Conservation (phyloP, 2,113 vertebrate species). For the Brachyhypopomus gauderio region DNA sequence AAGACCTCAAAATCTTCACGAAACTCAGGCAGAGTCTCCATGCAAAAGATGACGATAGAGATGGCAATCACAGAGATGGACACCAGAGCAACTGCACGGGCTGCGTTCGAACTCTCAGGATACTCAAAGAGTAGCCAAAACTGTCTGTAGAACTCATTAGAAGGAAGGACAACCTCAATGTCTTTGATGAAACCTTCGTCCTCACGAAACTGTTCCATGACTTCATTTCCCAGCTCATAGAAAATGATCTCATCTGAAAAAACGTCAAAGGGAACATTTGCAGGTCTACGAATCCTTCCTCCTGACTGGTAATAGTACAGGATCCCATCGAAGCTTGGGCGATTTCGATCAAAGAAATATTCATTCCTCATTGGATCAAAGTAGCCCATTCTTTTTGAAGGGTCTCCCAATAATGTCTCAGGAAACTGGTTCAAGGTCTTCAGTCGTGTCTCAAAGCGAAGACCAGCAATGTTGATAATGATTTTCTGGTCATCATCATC, state of each 20-base stretch:
- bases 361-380: slow-evolving; percentile 99
- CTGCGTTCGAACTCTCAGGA: slow-evolving; percentile 92
- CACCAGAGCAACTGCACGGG: slow-evolving; percentile 88
- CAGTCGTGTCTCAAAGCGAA: slow-evolving; percentile 91
- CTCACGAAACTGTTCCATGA: slow-evolving; percentile 94
- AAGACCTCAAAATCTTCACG: slow-evolving; percentile 80
- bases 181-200: slow-evolving; percentile 97
- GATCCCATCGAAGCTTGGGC: slow-evolving; percentile 96
- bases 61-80: slow-evolving; percentile 93
- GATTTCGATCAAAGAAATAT: slow-evolving; percentile 95
- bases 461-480: slow-evolving; percentile 93
- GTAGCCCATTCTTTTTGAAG: slow-evolving; percentile 87
- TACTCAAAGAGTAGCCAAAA: slow-evolving; percentile 98
- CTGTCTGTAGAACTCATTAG: slow-evolving; percentile 85
- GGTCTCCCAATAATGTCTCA: slow-evolving; percentile 89
- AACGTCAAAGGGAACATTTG: slow-evolving; percentile 90
- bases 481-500: slow-evolving; percentile 90
- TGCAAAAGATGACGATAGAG: slow-evolving; percentile 95
- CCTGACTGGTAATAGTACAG: slow-evolving; percentile 97
- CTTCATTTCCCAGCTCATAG: slow-evolving; percentile 89
- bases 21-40: slow-evolving; percentile 95
- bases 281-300: slow-evolving; percentile 90
- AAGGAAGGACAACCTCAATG: slow-evolving; percentile 83
- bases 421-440: slow-evolving; percentile 92
- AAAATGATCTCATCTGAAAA: slow-evolving; percentile 94